phyloP scores from a whole-genome alignment of 2,797 vertebrate species.

The Acestrorhynchus altus region DNA sequence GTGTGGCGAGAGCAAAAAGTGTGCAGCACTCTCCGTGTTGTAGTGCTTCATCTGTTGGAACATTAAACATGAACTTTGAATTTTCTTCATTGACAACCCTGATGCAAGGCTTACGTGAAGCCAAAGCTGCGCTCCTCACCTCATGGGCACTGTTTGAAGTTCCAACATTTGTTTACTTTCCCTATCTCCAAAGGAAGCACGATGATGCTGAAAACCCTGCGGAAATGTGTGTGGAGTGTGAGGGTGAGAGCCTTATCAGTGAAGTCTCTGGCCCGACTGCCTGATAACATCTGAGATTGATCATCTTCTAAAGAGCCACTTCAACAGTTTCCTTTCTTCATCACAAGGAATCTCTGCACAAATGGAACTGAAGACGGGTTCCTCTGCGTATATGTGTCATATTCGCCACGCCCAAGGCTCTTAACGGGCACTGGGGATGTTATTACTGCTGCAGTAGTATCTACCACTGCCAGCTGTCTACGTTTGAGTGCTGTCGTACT shows the following conservation, averaged over 20 bases:
- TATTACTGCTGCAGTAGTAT: neutral
- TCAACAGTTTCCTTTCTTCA: neutral
- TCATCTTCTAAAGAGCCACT: constrained; percentile 20
- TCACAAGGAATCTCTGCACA: neutral
- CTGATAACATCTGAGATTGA: constrained; percentile 9
- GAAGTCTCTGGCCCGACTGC: neutral
- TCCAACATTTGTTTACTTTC: constrained; percentile 45
- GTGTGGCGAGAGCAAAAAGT: no score
- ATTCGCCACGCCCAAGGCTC: neutral
- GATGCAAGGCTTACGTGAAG: constrained; percentile 47
- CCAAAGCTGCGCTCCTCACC: constrained; percentile 21
- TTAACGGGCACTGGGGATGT: neutral
- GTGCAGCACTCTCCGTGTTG: no score
- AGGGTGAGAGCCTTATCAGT: neutral
- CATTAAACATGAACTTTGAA: constrained; percentile 7
- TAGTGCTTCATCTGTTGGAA: constrained; percentile 1
- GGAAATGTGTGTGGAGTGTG: constrained; percentile 1
- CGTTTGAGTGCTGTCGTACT: neutral
- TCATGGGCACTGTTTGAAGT: neutral
- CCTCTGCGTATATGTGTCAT: neutral
- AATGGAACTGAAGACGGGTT: neutral
- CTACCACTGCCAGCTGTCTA: neutral
- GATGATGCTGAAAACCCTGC: neutral
- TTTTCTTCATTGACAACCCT: constrained; percentile 10
- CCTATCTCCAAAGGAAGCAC: constrained; percentile 7